Percentiles rank a stretch among this genome's conserved stretches.
Conservation (phyloP, 2,888 invertebrate species). For the Drosophila ezoana region DNA sequence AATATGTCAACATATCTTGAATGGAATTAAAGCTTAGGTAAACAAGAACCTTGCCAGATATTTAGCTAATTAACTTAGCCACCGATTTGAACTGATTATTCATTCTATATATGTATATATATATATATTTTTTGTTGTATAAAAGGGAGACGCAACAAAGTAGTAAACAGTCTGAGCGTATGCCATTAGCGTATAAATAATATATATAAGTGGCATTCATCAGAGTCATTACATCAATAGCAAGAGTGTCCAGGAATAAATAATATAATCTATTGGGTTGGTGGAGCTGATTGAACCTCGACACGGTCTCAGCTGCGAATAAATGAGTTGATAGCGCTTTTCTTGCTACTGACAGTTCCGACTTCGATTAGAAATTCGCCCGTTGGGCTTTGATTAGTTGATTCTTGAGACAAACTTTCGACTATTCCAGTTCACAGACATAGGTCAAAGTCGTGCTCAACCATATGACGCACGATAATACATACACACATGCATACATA, state of each 20-base stretch:
- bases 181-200: background rate
- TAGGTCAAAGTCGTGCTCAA: background rate
- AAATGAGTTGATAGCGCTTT: conserved; percentile 17
- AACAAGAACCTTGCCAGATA: too few species aligned
- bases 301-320: conserved; percentile 8
- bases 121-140: too few species aligned
- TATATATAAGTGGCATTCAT: background rate
- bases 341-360: conserved; percentile 32
- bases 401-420: conserved; percentile 10
- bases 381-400: background rate
- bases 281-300: conserved; percentile 25
- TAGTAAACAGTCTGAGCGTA: background rate
- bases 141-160: background rate
- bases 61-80: too few species aligned
- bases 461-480: conserved; percentile 1
- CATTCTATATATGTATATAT: too few species aligned
- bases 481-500: background rate
- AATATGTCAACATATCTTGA: too few species aligned
- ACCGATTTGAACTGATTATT: too few species aligned
- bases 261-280: conserved; percentile 1
- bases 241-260: conserved; percentile 2
- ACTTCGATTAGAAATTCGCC: conserved; percentile 26
- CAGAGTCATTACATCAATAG: conserved; percentile 1
- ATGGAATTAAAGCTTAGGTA: too few species aligned
- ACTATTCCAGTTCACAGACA: conserved; percentile 17